Evolutionary conservation across 2,888 invertebrate genomes (phyloP), one percentile per base, ranked within the genome.

Genomic region (Muscina levida): DNA sequence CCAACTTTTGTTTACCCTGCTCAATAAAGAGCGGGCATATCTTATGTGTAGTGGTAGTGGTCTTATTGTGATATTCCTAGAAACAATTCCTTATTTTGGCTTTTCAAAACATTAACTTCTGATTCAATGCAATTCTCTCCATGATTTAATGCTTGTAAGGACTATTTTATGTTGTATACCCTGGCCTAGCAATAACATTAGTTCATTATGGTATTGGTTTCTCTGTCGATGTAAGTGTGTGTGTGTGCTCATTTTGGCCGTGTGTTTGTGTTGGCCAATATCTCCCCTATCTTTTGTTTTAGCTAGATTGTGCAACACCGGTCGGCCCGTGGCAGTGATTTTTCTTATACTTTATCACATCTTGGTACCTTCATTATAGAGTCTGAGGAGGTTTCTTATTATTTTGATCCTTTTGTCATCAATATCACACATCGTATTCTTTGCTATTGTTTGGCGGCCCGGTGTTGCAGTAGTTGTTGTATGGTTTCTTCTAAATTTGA

Each of bases 241-340:
- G 44, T 53, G 51, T 65, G 44, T 73, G n/a, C 66, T 72, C 68
- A 5, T 31, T 31, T 42, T 39, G 53, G 13, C 62, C 44, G 72
- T 82, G 51, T 70, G 66, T 71, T 57, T 75, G 68, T 59, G 56
- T 77, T 77, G 71, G 8, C 72, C 85, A 84, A 31, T 31, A 31
- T 31, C 31, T 31, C 31, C 31, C 31, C 8, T 31, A 5, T 31
- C 4, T 31, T 31, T 5, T 31, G 31, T 31, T 31, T 8, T 31
- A 31, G n/a, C 85, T 85, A 83, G 77, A 77, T 87, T 86, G 85
- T 86, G 86, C 84, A 88, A 88, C 87, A 87, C 87, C 87, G 87
- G 87, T 88, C 88, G 87, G 87, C 88, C 88, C 88, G 88, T 88
- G 88, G 87, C 88, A 88, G 86, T 85, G 88, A 87, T 88, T 88